phyloP scores from a whole-genome alignment of 2,113 vertebrate genomes.

The Vidua chalybeata region DNA sequence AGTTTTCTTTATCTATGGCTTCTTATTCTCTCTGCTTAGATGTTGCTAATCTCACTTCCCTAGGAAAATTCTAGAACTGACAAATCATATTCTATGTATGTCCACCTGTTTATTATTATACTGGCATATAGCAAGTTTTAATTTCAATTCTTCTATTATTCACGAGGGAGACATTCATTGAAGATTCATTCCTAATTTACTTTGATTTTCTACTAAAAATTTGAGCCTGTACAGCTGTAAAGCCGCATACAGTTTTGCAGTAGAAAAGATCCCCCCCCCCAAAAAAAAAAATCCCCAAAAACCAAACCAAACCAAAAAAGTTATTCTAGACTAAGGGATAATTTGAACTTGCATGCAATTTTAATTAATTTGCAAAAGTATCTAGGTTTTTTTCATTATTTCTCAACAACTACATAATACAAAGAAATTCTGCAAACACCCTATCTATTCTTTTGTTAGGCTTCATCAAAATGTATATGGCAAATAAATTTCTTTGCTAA shows the following conservation, averaged over 20 bases:
- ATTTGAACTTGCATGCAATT: neutral
- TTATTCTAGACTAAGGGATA: neutral
- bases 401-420: neutral
- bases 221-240: neutral
- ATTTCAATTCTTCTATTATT: neutral
- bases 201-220: neutral
- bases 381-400: neutral
- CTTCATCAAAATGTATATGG: neutral
- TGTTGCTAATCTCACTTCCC: neutral
- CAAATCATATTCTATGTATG: neutral
- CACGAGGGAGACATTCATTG: neutral
- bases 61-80: neutral
- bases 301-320: neutral
- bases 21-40: neutral
- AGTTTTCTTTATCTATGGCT: neutral
- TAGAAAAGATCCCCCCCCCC: neutral
- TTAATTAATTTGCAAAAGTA: neutral
- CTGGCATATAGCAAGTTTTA: neutral
- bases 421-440: neutral
- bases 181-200: neutral
- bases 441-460: neutral
- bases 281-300: neutral
- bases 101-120: neutral
- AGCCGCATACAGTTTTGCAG: neutral
- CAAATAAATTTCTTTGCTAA: conserved; percentile 18